Evolutionary conservation across 2,888 invertebrate genomes (phyloP).

Genomic region (Synanthedon formicaeformis): DNA sequence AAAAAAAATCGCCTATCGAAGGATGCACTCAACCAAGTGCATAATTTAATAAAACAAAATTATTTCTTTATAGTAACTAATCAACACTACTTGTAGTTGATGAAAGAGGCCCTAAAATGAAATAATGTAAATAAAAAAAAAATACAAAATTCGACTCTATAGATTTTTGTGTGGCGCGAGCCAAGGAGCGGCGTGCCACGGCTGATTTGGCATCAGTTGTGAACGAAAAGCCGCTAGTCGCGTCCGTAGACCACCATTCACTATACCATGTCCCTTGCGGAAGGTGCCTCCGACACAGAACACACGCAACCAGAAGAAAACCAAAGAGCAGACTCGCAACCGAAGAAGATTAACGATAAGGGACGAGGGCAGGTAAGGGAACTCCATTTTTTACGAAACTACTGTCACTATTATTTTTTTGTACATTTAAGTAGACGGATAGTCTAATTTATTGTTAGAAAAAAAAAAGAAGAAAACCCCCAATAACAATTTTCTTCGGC

Average conservation of each 20-base stretch:
- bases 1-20: no score
- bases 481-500: no score
- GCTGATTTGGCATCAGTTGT: conserved; percentile 35
- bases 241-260: conserved; percentile 42
- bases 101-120: no score
- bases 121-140: background rate
- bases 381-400: no score
- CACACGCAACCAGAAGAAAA: conserved; percentile 21
- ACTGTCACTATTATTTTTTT: no score
- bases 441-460: no score
- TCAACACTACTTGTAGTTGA: no score
- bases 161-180: conserved; percentile 5
- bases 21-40: no score
- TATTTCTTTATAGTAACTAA: no score
- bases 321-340: conserved; percentile 2
- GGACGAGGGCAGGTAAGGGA: conserved; percentile 14
- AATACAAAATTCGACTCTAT: conserved; percentile 22
- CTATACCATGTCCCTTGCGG: conserved; percentile 60
- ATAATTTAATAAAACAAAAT: no score
- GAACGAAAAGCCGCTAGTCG: conserved; percentile 37
- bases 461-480: no score
- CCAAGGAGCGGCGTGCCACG: conserved; percentile 46
- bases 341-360: conserved; percentile 13
- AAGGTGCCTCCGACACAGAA: conserved; percentile 56
- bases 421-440: no score